A percentile compares a stretch with the other conserved stretches of the same genome.
These are phyloP conservation scores for Chaetodon trifascialis DNA, from an alignment of 2,113 vertebrate species.

Conservation along the genomic window DNA sequence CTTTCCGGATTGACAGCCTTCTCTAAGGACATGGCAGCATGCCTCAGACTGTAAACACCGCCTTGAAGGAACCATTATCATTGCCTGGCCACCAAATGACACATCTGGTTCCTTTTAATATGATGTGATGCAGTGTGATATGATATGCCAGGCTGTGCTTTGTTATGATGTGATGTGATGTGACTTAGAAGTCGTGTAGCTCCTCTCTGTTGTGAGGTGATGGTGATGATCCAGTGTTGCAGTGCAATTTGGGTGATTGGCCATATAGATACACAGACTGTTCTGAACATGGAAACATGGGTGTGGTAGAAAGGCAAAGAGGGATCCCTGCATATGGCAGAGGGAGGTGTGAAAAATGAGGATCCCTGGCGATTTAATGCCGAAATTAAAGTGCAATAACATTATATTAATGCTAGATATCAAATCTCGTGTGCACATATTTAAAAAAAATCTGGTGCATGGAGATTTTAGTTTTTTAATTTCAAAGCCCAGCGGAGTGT, in stretches of 20 bases:
- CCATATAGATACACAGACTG: not conserved
- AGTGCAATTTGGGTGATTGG: not conserved
- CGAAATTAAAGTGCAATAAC: not conserved
- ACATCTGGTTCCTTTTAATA: conserved; percentile 31
- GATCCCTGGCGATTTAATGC: not conserved
- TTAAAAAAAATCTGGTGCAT: not conserved
- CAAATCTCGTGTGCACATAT: not conserved
- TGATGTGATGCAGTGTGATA: conserved; percentile 39
- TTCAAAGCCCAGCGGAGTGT: not conserved
- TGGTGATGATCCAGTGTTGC: conserved; percentile 10
- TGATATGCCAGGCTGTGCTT: not conserved
- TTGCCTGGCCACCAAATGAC: conserved; percentile 49
- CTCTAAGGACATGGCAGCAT: conserved; percentile 33
- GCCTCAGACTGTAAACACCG: conserved; percentile 47
- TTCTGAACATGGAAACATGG: conserved; percentile 21
- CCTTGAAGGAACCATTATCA: conserved; percentile 34
- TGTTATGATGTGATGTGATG: conserved; percentile 29
- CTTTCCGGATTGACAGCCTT: conserved; percentile 40
- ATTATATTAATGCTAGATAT: too few relatives aligned
- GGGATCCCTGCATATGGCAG: not conserved
- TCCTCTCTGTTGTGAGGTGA: conserved; percentile 8
- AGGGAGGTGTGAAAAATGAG: not conserved
- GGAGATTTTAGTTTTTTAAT: not conserved
- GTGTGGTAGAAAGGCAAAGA: conserved; percentile 43
- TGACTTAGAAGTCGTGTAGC: conserved; percentile 4